phyloP scores from a whole-genome alignment of 1,140 invertebrate species.

The Asbolus verrucosus region DNA sequence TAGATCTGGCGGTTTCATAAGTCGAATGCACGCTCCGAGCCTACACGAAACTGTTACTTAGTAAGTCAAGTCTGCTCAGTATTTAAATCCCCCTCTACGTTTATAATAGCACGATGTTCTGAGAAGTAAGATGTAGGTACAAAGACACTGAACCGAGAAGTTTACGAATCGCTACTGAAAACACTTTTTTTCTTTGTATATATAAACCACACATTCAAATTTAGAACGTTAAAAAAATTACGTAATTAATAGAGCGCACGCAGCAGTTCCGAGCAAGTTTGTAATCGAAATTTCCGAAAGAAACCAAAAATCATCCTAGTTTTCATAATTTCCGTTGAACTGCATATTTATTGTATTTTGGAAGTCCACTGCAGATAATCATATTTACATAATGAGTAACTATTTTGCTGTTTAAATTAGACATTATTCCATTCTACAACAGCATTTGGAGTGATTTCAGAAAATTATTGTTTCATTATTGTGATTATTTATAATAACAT shows the following conservation, averaged over 20 bases:
- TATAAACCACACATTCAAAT: too few species aligned
- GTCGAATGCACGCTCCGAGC: constrained; percentile 1
- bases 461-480: background rate
- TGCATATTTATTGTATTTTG: background rate
- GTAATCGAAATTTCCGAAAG: background rate
- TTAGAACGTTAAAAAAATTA: too few species aligned
- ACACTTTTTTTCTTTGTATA: too few species aligned
- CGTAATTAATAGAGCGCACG: too few species aligned
- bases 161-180: too few species aligned
- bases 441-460: background rate
- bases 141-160: constrained; percentile 22
- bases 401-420: too few species aligned
- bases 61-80: constrained; percentile 42
- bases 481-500: background rate
- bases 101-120: constrained; percentile 38
- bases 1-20: background rate
- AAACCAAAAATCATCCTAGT: background rate
- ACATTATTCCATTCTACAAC: too few species aligned
- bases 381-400: background rate
- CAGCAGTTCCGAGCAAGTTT: too few species aligned
- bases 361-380: background rate
- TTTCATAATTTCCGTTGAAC: background rate
- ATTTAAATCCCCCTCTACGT: constrained; percentile 48
- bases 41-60: constrained; percentile 16
- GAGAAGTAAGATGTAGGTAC: constrained; percentile 32